A percentile compares a stretch with the other conserved stretches of the same genome.
phyloP scores from a whole-genome alignment of 2,113 vertebrate species.

The Seriola quinqueradiata region DNA sequence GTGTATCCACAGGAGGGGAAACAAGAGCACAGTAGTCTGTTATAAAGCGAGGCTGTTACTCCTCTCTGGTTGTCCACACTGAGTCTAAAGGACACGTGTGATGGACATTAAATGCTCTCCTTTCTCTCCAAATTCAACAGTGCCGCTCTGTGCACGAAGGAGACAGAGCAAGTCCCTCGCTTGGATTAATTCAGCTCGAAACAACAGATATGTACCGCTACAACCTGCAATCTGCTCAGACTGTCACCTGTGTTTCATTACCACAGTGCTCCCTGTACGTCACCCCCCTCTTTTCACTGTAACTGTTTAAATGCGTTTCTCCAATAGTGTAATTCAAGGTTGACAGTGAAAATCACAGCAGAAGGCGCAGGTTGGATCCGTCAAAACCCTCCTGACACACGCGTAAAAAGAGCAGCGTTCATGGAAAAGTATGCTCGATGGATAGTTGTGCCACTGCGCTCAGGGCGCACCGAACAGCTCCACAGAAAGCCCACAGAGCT shows the following conservation, averaged over 20 bases:
- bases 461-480: conserved; percentile 62
- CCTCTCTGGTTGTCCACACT: conserved; percentile 34
- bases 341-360: conserved; percentile 2
- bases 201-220: neutral
- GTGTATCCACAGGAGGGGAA: conserved; percentile 40
- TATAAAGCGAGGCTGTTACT: conserved; percentile 41
- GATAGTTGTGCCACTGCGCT: conserved; percentile 44
- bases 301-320: neutral
- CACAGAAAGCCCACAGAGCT: conserved; percentile 12
- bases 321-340: neutral
- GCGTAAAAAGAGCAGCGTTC: neutral
- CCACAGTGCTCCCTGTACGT: neutral
- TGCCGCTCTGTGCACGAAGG: conserved; percentile 66
- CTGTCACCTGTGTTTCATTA: conserved; percentile 28
- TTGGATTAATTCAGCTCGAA: neutral
- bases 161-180: conserved; percentile 37
- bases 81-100: conserved; percentile 64
- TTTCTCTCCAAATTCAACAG: conserved; percentile 72
- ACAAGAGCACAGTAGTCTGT: conserved; percentile 43
- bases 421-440: conserved; percentile 14
- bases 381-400: neutral
- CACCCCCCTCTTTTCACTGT: neutral
- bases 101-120: conserved; percentile 60
- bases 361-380: neutral
- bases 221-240: conserved; percentile 23